Percentiles rank a stretch among this genome's conserved stretches.
Evolutionary conservation across 64 coral and sea anemone species (phyloP).

Genomic region (Montipora foliosa): DNA sequence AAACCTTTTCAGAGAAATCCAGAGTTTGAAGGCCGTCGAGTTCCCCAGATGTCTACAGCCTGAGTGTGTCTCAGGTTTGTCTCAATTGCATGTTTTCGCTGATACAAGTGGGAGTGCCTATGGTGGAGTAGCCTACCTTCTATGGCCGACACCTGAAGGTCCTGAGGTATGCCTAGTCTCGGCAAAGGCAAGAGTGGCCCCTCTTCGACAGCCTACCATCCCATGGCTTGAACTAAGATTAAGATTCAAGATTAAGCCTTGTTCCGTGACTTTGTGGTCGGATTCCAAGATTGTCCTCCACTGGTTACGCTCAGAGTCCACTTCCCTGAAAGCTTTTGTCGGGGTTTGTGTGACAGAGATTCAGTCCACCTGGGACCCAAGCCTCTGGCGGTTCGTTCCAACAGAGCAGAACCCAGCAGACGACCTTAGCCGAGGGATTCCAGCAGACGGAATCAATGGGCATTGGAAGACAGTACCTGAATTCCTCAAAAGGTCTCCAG

Average conservation of each 20-base stretch:
- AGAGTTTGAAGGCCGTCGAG: constrained; percentile 2
- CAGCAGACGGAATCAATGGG: constrained; percentile 1
- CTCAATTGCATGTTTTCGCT: not conserved
- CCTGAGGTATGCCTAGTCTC: constrained; percentile 11
- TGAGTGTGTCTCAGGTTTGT: not conserved
- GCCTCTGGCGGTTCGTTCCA: constrained; percentile 16
- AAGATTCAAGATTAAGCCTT: constrained; percentile 23
- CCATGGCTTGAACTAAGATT: constrained; percentile 38
- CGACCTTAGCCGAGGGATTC: constrained; percentile 30
- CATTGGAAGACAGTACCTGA: constrained; percentile 21
- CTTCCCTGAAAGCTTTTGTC: constrained; percentile 29
- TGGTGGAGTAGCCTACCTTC: constrained; percentile 19
- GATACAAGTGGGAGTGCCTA: constrained; percentile 4
- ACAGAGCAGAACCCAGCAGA: constrained; percentile 41
- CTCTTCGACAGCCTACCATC: constrained; percentile 54
- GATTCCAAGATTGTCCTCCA: constrained; percentile 31
- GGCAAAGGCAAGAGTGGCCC: constrained; percentile 56
- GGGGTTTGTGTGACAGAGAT: constrained; percentile 49
- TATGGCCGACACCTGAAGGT: constrained; percentile 28
- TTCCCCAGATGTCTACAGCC: constrained; percentile 56
- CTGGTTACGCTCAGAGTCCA: constrained; percentile 29
- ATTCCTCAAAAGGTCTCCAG: constrained; percentile 7
- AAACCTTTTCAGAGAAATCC: constrained; percentile 39
- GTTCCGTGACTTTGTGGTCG: constrained; percentile 2
- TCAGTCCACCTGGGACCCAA: constrained; percentile 5